A percentile compares a stretch with the other conserved stretches of the same genome.
Conservation (phyloP, 2,113 vertebrate genomes). For the Pygathrix nemaeus region DNA sequence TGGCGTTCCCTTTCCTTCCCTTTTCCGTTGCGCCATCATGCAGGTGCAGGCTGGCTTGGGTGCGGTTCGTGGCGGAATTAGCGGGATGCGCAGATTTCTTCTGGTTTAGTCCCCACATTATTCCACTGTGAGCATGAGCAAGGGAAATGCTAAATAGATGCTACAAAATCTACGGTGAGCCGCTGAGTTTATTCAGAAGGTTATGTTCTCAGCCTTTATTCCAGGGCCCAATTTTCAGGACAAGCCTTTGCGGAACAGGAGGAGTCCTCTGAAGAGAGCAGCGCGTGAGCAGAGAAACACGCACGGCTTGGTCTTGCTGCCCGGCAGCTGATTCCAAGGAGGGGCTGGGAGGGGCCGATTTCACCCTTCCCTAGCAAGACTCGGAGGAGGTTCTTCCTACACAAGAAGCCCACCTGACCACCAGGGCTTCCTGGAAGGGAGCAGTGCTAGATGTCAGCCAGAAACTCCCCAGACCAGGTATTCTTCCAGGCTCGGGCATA, state of each 20-base stretch:
- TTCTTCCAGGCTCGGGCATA: fast-evolving
- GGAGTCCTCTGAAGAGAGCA: neutral
- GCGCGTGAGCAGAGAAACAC: neutral
- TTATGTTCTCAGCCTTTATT: neutral
- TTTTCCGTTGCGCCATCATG: neutral
- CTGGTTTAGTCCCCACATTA: neutral
- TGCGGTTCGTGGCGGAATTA: neutral
- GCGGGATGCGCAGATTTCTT: neutral
- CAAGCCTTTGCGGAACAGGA: fast-evolving
- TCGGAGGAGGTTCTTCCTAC: neutral
- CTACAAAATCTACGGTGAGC: neutral
- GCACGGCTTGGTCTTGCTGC: neutral
- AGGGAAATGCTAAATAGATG: neutral
- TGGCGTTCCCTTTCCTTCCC: neutral
- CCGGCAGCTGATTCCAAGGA: neutral
- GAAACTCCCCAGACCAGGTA: neutral
- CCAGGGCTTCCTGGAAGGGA: neutral
- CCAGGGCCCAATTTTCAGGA: neutral
- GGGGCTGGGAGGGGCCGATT: neutral
- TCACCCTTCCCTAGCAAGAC: neutral
- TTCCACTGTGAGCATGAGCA: neutral
- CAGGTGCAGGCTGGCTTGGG: neutral
- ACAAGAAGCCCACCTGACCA: neutral
- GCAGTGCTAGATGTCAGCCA: neutral
- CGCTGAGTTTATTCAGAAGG: neutral